Conservation (phyloP, 2,888 invertebrate species). For the Torymus auratus region DNA sequence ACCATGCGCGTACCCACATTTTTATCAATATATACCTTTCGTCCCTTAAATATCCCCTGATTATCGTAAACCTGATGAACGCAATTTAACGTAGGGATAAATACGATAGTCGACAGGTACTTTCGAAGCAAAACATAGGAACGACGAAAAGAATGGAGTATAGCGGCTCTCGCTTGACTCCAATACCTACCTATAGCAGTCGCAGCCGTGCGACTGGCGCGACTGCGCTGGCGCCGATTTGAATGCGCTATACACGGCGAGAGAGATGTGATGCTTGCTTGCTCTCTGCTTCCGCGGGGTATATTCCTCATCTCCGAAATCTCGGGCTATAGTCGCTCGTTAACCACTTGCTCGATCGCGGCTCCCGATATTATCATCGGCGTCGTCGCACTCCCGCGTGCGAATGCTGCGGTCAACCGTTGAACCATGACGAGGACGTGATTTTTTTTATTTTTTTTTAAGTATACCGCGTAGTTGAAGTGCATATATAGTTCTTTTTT, state of each 20-base stretch:
- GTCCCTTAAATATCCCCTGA: neutral
- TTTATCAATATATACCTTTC: neutral
- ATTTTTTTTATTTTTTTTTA: too few species aligned
- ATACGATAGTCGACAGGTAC: too few species aligned
- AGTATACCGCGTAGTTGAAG: too few species aligned
- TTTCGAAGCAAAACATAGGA: too few species aligned
- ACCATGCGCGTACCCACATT: neutral
- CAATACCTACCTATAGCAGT: too few species aligned
- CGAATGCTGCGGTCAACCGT: too few species aligned
- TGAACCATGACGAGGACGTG: too few species aligned
- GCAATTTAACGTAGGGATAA: too few species aligned
- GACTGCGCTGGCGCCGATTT: constrained; percentile 58
- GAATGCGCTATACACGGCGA: constrained; percentile 24
- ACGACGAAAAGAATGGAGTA: too few species aligned
- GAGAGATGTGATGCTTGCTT: neutral
- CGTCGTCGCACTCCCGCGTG: too few species aligned
- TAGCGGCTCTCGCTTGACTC: constrained; percentile 36
- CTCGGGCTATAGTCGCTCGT: constrained; percentile 50
- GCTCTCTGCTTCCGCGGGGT: neutral
- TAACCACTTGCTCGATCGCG: constrained; percentile 57
- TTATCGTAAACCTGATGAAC: neutral
- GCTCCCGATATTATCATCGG: too few species aligned
- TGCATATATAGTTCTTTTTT: too few species aligned
- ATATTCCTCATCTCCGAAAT: constrained; percentile 48
- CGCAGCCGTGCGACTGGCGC: neutral